These are phyloP conservation scores for Hydrocynus forskahlii DNA, from an alignment of 2,797 vertebrate species.

Conservation along the genomic window DNA sequence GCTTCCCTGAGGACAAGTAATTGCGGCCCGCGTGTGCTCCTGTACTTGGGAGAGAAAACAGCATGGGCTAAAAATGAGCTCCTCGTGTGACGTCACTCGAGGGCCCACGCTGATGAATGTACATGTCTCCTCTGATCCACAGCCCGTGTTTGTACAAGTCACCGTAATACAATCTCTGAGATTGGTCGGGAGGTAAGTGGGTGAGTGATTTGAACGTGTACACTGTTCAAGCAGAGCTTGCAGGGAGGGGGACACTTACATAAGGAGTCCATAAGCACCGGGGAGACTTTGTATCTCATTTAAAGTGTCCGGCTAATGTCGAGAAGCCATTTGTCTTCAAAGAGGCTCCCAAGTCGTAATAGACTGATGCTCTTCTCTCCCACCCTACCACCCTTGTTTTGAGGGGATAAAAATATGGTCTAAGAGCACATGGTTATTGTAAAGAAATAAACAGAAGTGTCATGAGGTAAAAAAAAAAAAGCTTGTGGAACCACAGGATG, in stretches of 20 bases:
- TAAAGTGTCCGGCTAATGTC: slow-evolving; percentile 50
- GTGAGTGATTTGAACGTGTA: slow-evolving; percentile 60
- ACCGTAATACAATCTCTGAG: slow-evolving; percentile 60
- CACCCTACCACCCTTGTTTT: slow-evolving; percentile 42
- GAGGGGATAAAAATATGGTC: slow-evolving; percentile 27
- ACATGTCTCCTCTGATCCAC: slow-evolving; percentile 57
- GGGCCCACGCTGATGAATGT: slow-evolving; percentile 62
- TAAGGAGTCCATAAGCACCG: slow-evolving; percentile 51
- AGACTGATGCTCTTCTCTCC: slow-evolving; percentile 46
- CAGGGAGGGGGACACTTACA: slow-evolving; percentile 44
- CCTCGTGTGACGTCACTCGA: slow-evolving; percentile 51
- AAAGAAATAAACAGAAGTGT: slow-evolving; percentile 24
- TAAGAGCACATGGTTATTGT: slow-evolving; percentile 21
- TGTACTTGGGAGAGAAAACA: slow-evolving; percentile 47
- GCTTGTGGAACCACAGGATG: background rate
- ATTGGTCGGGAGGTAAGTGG: slow-evolving; percentile 60
- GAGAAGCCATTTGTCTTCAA: slow-evolving; percentile 55
- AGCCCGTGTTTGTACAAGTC: slow-evolving; percentile 64
- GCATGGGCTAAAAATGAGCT: slow-evolving; percentile 48
- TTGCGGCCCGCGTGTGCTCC: slow-evolving; percentile 44
- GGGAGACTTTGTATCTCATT: slow-evolving; percentile 59
- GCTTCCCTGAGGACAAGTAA: slow-evolving; percentile 59
- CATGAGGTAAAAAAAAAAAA: background rate
- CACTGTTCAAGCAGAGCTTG: slow-evolving; percentile 49
- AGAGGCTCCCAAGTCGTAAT: slow-evolving; percentile 54